Evolutionary conservation across 2,888 invertebrate genomes (phyloP).

Genomic region (Drosophila pullipes): DNA sequence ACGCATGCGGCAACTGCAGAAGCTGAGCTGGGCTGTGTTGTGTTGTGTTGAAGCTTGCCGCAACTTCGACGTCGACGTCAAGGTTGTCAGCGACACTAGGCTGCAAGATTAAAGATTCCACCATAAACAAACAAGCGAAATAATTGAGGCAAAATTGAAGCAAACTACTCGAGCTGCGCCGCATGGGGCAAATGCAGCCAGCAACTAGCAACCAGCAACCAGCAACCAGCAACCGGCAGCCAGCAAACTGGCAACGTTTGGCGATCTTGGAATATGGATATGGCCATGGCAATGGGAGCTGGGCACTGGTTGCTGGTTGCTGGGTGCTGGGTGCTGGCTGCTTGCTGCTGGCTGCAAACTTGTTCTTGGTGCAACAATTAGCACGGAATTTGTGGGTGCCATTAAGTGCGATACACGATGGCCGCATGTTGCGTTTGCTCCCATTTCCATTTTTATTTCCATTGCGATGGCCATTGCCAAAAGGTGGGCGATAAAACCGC

Average conservation of each 20-base stretch:
- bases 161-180: constrained; percentile 64
- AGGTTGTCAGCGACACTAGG: constrained; percentile 70
- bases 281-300: constrained; percentile 52
- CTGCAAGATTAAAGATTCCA: constrained; percentile 80
- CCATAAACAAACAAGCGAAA: constrained; percentile 82
- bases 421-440: constrained; percentile 67
- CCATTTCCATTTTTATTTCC: constrained; percentile 59
- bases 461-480: constrained; percentile 61
- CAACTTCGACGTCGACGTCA: constrained; percentile 53
- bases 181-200: constrained; percentile 22
- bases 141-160: constrained; percentile 82
- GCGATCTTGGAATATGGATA: constrained; percentile 60
- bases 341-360: constrained; percentile 50
- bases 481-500: constrained; percentile 53
- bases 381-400: constrained; percentile 81
- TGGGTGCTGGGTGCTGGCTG: not conserved
- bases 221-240: not conserved
- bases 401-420: constrained; percentile 77
- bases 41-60: constrained; percentile 25
- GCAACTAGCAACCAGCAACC: not conserved
- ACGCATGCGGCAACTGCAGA: constrained; percentile 65
- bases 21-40: constrained; percentile 20
- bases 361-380: constrained; percentile 78
- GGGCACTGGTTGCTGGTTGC: constrained; percentile 16
- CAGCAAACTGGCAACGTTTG: constrained; percentile 27